phyloP scores from a whole-genome alignment of 2,797 vertebrate species.

The Coregonus sp. region DNA sequence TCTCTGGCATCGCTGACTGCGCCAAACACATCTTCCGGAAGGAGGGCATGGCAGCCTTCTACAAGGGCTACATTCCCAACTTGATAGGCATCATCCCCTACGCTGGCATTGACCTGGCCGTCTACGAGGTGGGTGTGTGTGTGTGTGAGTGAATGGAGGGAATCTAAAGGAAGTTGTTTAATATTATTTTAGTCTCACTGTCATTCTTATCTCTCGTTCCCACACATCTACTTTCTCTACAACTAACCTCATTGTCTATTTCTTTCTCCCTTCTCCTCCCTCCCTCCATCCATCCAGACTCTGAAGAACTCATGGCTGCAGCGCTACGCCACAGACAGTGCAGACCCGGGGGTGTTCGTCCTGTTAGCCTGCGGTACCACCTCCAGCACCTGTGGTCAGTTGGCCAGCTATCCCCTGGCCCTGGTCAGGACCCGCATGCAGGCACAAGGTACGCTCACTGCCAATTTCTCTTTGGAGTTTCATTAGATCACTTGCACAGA shows the following conservation, averaged over 20 bases:
- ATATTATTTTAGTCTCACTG: neutral
- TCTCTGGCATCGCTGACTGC: conserved; percentile 84
- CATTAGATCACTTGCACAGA: neutral
- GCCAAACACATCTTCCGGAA: conserved; percentile 85
- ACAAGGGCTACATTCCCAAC: conserved; percentile 95
- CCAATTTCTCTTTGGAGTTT: neutral
- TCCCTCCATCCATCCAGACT: conserved; percentile 72
- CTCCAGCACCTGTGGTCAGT: conserved; percentile 93
- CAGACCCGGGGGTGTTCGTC: conserved; percentile 92
- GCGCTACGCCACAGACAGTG: conserved; percentile 87
- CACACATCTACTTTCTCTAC: neutral
- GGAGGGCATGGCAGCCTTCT: conserved; percentile 88
- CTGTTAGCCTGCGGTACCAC: conserved; percentile 94
- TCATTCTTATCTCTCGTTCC: neutral
- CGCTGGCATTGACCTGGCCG: conserved; percentile 92
- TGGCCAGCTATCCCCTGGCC: conserved; percentile 94
- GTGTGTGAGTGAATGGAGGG: neutral
- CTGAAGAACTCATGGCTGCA: conserved; percentile 94
- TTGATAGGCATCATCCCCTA: conserved; percentile 98
- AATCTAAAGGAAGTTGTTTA: neutral
- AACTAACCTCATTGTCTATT: neutral
- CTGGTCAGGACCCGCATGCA: conserved; percentile 97
- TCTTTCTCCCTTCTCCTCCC: neutral
- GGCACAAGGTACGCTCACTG: conserved; percentile 85
- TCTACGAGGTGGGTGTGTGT: conserved; percentile 86